A percentile compares a stretch with the other conserved stretches of the same genome.
Conservation (phyloP, 2,888 invertebrate genomes). For the Phaedon cochleariae region DNA sequence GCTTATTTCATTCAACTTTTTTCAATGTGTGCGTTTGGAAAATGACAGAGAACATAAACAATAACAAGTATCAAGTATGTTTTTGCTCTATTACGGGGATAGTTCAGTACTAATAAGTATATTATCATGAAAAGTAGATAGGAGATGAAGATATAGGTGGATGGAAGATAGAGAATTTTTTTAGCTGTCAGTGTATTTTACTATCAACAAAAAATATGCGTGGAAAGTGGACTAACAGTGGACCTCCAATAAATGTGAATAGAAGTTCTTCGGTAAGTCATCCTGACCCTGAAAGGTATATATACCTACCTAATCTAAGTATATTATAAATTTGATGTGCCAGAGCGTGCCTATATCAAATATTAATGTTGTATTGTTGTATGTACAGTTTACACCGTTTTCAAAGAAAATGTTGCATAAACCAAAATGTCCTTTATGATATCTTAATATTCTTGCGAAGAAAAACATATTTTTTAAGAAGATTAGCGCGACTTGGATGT, state of each 20-base stretch:
- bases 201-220: conserved; percentile 23
- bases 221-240: conserved; percentile 36
- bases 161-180: background rate
- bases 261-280: conserved; percentile 32
- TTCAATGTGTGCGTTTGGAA: background rate
- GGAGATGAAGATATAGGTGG: conserved; percentile 10
- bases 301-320: too few relatives aligned
- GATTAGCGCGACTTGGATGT: too few relatives aligned
- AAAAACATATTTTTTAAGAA: too few relatives aligned
- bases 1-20: background rate
- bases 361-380: too few relatives aligned
- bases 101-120: background rate
- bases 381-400: too few relatives aligned
- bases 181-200: background rate
- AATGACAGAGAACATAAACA: background rate
- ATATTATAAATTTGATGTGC: too few relatives aligned
- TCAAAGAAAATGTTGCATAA: too few relatives aligned
- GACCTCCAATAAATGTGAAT: conserved; percentile 4
- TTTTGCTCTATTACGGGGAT: background rate
- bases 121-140: background rate
- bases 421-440: too few relatives aligned
- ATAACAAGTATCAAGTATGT: conserved; percentile 1
- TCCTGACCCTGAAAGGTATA: too few relatives aligned
- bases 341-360: too few relatives aligned
- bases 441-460: too few relatives aligned